A percentile compares a stretch with the other conserved stretches of the same genome.
These are phyloP conservation scores for Styela clava DNA, from an alignment of 23 tunicate genomes.

Conservation along the genomic window DNA sequence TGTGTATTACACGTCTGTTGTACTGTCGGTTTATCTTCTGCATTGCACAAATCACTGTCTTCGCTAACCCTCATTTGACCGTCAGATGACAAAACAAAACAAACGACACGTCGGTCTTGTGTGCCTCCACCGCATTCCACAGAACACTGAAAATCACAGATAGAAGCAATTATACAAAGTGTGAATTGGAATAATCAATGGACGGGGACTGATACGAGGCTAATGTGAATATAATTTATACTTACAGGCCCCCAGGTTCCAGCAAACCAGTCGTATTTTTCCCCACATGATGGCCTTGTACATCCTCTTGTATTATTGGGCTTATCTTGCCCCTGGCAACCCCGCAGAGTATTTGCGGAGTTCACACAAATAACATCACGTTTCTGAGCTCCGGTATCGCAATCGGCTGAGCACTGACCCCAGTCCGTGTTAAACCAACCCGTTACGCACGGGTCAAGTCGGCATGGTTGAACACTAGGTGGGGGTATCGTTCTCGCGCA, in stretches of 20 bases:
- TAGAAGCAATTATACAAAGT: not conserved
- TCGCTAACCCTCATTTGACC: constrained; percentile 37
- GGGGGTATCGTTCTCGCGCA: constrained; percentile 43
- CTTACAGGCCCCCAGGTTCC: constrained; percentile 84
- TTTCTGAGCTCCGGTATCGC: constrained; percentile 64
- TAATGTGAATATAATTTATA: not conserved
- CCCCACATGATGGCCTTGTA: constrained; percentile 61
- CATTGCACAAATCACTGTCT: constrained; percentile 9
- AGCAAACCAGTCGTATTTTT: constrained; percentile 79
- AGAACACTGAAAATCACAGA: constrained; percentile 56
- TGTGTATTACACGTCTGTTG: constrained; percentile 75
- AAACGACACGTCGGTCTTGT: constrained; percentile 56
- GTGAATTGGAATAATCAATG: not conserved
- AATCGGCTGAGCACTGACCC: constrained; percentile 84
- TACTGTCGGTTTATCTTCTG: constrained; percentile 41
- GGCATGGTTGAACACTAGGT: constrained; percentile 28
- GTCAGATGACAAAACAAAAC: constrained; percentile 42
- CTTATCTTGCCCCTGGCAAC: constrained; percentile 40
- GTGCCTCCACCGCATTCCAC: constrained; percentile 68
- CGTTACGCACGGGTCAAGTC: constrained; percentile 68
- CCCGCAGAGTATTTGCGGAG: constrained; percentile 35
- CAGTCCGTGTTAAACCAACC: constrained; percentile 76
- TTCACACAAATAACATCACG: constrained; percentile 73
- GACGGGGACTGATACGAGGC: no score
- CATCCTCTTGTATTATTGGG: constrained; percentile 58